These are phyloP conservation scores for Sussaba pulchella DNA, from an alignment of 2,888 invertebrate genomes.

Conservation along the genomic window DNA sequence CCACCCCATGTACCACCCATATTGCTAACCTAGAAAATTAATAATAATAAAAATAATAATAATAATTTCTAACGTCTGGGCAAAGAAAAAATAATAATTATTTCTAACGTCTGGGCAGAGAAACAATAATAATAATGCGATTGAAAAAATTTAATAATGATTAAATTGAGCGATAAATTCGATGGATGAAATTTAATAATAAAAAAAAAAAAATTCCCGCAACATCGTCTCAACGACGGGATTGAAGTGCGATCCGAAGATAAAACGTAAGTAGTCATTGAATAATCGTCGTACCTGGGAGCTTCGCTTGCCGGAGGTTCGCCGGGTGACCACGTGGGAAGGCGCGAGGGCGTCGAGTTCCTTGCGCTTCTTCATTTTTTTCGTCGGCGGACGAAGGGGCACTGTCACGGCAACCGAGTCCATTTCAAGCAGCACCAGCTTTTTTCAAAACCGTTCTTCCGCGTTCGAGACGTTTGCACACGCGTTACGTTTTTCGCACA, in stretches of 20 bases:
- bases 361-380: slow-evolving; percentile 92
- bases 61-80: background rate
- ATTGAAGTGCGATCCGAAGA: background rate
- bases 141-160: no score
- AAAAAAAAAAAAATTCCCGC: background rate
- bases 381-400: slow-evolving; percentile 87
- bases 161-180: no score
- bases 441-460: slow-evolving; percentile 51
- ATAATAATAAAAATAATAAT: no score
- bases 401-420: slow-evolving; percentile 88
- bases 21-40: no score
- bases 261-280: background rate
- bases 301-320: slow-evolving; percentile 81
- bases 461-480: slow-evolving; percentile 20
- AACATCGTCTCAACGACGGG: background rate
- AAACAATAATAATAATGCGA: no score
- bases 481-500: background rate
- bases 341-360: slow-evolving; percentile 91
- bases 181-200: no score
- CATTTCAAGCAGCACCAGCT: slow-evolving; percentile 82
- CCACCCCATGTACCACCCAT: background rate
- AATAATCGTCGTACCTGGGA: slow-evolving; percentile 75
- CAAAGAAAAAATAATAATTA: no score
- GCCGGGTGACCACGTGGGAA: slow-evolving; percentile 84
- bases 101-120: no score